A percentile compares a stretch with the other conserved stretches of the same genome.
phyloP scores from a whole-genome alignment of 2,888 invertebrate species.

The Margaritifera margaritifera region DNA sequence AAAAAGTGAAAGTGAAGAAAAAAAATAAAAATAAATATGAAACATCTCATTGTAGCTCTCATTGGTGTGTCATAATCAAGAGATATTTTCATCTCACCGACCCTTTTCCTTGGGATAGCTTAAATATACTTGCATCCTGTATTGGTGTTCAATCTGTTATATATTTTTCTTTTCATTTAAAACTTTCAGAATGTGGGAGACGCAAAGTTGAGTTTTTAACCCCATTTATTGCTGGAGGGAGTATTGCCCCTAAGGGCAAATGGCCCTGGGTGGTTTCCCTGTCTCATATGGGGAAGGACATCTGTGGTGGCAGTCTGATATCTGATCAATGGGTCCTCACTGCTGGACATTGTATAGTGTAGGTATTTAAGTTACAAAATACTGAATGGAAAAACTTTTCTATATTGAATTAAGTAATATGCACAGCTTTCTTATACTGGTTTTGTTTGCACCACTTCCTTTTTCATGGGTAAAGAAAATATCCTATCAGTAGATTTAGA shows the following conservation, averaged over 20 bases:
- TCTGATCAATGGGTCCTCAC: constrained; percentile 53
- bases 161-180: constrained; percentile 1
- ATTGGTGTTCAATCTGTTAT: not conserved
- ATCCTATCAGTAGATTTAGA: not conserved
- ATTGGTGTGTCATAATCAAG: no score
- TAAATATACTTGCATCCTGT: not conserved
- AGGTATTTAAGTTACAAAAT: constrained; percentile 21
- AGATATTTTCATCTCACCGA: no score
- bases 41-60: no score
- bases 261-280: constrained; percentile 66
- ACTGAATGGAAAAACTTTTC: not conserved
- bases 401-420: not conserved
- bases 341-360: constrained; percentile 64
- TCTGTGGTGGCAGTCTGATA: constrained; percentile 59
- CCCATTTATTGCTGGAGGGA: constrained; percentile 57
- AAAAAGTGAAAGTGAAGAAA: no score
- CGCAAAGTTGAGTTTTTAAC: constrained; percentile 36
- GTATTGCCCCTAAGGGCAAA: constrained; percentile 47
- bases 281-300: constrained; percentile 44
- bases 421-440: not conserved
- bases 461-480: not conserved
- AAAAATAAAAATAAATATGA: no score
- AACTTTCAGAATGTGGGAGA: constrained; percentile 52
- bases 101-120: no score
- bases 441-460: constrained; percentile 1